Base-by-base conservation (phyloP, 1,140 invertebrate species). In the Cydia pomonella region DNA sequence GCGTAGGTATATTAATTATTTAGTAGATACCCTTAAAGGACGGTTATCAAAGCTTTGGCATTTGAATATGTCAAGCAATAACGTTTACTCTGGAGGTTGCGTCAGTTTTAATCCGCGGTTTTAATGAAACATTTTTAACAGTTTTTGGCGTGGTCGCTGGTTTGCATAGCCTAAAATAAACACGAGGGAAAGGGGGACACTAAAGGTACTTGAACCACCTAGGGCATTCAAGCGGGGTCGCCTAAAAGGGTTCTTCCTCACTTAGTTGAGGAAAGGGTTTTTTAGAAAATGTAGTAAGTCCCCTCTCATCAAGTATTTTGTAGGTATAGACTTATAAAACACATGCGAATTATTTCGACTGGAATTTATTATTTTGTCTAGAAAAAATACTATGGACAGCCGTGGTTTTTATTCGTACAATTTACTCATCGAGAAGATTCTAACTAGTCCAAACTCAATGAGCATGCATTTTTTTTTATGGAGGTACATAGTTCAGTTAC, bases 81-180 rank as follows among this genome's bases (percentile, higher is more conserved):
- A 13, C 50, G 50, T 53, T 59, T 59, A 59, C 53, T 23, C 2
- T 21, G 2, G 53, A 23, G 21, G 21, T 59, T 59, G 18, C 53
- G 21, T 59, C 53, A 59, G 53, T 23, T 59, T 59, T n/a, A n/a
- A n/a, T n/a, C n/a, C n/a, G n/a, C n/a, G n/a, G n/a, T n/a, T n/a
- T n/a, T 59, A 3, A 59, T 59, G 53, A 6, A 59, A 59, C 18
- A 59, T 59, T 59, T 50, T 59, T 23, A 59, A 21, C 53, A 59
- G 9, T 59, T 59, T 59, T 59, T 23, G 53, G 53, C 53, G 53
- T 21, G 53, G 53, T 59, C 53, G 53, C 53, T 59, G 50, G 10
- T 29, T 69, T n/a, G 21, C n/a, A 38, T 38, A 69, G 64, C 64
- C 29, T 69, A 69, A 69, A 69, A 69, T 69, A 69, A 29, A 69